Conservation (phyloP, 1,140 invertebrate species). For the Notospermus geniculatus region DNA sequence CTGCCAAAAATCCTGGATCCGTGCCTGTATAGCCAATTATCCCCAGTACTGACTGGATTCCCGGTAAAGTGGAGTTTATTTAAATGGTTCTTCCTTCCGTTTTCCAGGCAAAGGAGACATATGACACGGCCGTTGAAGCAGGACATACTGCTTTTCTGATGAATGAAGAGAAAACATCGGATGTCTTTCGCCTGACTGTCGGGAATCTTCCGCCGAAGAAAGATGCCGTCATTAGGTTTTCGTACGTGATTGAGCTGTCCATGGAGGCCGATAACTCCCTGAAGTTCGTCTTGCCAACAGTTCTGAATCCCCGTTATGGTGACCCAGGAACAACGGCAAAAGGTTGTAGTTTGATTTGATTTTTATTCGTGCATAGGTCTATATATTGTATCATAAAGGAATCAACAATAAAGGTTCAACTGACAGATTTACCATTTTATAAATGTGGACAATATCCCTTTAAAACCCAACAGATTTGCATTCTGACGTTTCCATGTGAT, state of each 20-base stretch:
- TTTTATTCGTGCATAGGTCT: neutral
- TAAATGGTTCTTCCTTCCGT: too few species aligned
- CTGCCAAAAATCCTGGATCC: too few species aligned
- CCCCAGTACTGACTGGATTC: too few species aligned
- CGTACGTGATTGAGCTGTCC: constrained; percentile 27
- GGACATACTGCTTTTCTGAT: constrained; percentile 61
- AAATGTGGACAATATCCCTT: too few species aligned
- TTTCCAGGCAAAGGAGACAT: constrained; percentile 62
- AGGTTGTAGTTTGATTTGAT: neutral
- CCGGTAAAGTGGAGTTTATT: too few species aligned
- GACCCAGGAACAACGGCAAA: too few species aligned
- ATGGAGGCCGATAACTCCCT: constrained; percentile 26
- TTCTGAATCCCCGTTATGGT: constrained; percentile 33
- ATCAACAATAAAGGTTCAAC: too few species aligned
- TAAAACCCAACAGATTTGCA: too few species aligned
- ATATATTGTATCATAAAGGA: too few species aligned
- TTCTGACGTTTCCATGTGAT: too few species aligned
- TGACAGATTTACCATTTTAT: too few species aligned
- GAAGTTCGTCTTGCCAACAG: constrained; percentile 32
- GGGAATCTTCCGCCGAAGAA: constrained; percentile 31
- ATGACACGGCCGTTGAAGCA: constrained; percentile 62
- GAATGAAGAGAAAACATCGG: constrained; percentile 24
- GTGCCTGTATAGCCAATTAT: too few species aligned
- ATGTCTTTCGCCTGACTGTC: constrained; percentile 30
- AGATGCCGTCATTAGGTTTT: constrained; percentile 22